These are phyloP conservation scores for Leucophenga maculata DNA, from an alignment of 2,888 invertebrate species.

Conservation along the genomic window DNA sequence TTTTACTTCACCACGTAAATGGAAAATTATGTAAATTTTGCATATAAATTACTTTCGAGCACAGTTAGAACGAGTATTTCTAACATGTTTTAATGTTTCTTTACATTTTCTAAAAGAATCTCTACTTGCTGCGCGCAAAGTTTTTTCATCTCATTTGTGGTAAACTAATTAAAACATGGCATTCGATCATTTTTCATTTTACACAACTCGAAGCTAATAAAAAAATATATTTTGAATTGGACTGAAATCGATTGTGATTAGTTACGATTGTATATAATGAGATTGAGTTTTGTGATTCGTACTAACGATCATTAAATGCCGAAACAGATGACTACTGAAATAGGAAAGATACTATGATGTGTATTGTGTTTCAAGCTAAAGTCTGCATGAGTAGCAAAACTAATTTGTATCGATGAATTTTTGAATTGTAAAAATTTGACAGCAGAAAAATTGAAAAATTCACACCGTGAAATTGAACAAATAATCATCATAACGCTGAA, in stretches of 20 bases:
- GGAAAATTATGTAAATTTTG: constrained; percentile 53
- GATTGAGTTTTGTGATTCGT: too few relatives aligned
- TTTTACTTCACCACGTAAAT: constrained; percentile 29
- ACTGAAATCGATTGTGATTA: too few relatives aligned
- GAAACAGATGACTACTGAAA: constrained; percentile 33
- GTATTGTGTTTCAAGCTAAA: constrained; percentile 14
- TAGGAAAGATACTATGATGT: background rate
- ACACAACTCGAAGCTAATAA: constrained; percentile 21
- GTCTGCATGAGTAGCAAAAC: constrained; percentile 49
- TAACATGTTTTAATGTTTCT: too few relatives aligned
- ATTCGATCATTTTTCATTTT: constrained; percentile 25
- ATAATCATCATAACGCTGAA: constrained; percentile 37
- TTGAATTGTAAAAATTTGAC: constrained; percentile 34
- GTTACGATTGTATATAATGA: too few relatives aligned
- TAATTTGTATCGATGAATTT: constrained; percentile 41
- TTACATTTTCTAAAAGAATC: too few relatives aligned
- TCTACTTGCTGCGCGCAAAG: background rate
- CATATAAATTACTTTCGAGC: constrained; percentile 42
- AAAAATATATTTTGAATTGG: constrained; percentile 18
- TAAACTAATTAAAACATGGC: constrained; percentile 20
- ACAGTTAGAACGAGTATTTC: background rate
- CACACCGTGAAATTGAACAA: constrained; percentile 54
- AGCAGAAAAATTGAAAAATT: constrained; percentile 44
- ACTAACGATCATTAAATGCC: too few relatives aligned
- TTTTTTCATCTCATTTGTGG: background rate